These are phyloP conservation scores for Anthopleura sola DNA, from an alignment of 64 coral and sea anemone genomes.

Conservation along the genomic window DNA sequence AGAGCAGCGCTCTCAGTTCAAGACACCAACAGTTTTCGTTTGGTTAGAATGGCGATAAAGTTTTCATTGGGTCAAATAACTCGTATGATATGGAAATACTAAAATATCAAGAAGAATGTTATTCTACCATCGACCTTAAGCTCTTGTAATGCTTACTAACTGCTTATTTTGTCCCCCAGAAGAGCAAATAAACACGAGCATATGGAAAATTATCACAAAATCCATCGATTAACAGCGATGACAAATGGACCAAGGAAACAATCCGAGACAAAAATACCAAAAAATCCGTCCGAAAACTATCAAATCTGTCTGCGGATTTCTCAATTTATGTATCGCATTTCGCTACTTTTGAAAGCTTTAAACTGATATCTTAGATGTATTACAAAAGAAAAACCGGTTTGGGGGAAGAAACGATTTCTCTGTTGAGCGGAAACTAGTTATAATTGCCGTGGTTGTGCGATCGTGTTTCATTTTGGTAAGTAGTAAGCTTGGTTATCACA, in stretches of 20 bases:
- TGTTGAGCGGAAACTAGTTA: not conserved
- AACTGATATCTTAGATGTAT: not conserved
- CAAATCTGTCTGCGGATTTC: not conserved
- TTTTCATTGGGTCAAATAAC: slow-evolving; percentile 14
- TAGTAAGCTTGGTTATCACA: not conserved
- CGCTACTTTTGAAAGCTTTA: not conserved
- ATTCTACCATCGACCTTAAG: slow-evolving; percentile 4
- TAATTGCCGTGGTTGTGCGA: not conserved
- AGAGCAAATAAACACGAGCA: slow-evolving; percentile 18
- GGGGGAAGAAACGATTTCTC: not conserved
- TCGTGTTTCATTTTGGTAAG: not conserved
- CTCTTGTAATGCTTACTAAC: slow-evolving; percentile 3
- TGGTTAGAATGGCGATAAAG: not conserved
- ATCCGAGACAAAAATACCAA: not conserved
- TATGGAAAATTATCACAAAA: slow-evolving; percentile 19
- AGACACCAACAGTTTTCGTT: not conserved
- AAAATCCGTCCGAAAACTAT: slow-evolving; percentile 1
- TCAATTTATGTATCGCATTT: slow-evolving; percentile 14
- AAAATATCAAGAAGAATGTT: not conserved
- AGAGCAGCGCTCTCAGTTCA: not conserved
- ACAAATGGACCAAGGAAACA: not conserved
- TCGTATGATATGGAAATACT: not conserved
- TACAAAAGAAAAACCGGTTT: not conserved
- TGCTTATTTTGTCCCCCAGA: slow-evolving; percentile 32
- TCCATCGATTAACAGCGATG: slow-evolving; percentile 8